Percentiles rank a stretch among this genome's conserved stretches.
phyloP scores from a whole-genome alignment of 1,140 invertebrate genomes.

The Carposina sasakii region DNA sequence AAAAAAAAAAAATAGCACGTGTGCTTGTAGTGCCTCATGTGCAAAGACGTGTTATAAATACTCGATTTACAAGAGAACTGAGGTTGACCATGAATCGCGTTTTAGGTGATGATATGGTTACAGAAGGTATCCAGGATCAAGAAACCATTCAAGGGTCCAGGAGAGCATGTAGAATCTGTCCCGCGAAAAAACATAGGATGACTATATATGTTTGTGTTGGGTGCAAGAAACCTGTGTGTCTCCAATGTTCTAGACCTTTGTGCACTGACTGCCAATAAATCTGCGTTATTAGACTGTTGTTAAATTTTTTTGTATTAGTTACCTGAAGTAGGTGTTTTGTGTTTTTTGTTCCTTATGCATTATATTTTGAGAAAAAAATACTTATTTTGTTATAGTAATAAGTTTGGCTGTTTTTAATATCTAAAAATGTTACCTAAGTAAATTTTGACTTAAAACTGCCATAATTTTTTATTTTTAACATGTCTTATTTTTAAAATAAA shows the following conservation, averaged over 20 bases:
- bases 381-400: background rate
- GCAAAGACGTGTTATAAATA: conserved; percentile 29
- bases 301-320: conserved; percentile 31
- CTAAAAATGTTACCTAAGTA: too few relatives aligned
- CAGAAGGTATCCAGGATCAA: conserved; percentile 22
- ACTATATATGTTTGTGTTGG: conserved; percentile 27
- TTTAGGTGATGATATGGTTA: conserved; percentile 24
- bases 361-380: conserved; percentile 9
- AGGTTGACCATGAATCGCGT: conserved; percentile 21
- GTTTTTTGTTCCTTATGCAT: conserved; percentile 21
- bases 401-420: too few relatives aligned
- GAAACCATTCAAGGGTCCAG: conserved; percentile 19
- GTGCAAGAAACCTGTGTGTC: conserved; percentile 29
- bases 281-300: conserved; percentile 27
- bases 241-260: conserved; percentile 26
- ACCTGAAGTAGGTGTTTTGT: conserved; percentile 25
- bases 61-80: conserved; percentile 26
- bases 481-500: too few relatives aligned
- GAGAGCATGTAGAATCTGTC: conserved; percentile 32
- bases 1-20: conserved; percentile 26
- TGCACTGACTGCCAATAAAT: conserved; percentile 31
- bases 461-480: too few relatives aligned
- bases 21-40: conserved; percentile 27
- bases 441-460: too few relatives aligned
- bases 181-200: conserved; percentile 24